A percentile compares a stretch with the other conserved stretches of the same genome.
These are phyloP conservation scores for Steatornis caripensis DNA, from an alignment of 2,113 vertebrate species.

Conservation along the genomic window DNA sequence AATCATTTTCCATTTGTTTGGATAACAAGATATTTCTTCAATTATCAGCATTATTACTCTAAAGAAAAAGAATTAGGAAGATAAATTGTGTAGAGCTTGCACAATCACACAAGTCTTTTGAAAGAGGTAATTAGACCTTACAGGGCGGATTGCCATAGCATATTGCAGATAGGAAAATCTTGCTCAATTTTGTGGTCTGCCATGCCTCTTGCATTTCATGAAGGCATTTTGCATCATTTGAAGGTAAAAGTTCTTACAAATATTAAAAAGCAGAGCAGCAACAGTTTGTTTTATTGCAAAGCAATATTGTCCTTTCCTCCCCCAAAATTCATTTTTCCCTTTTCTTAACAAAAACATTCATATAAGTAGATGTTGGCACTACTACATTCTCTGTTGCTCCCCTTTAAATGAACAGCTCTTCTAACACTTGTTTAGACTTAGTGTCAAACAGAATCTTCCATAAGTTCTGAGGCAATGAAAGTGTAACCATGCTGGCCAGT, in stretches of 20 bases:
- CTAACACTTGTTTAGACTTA: background rate
- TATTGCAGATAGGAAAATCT: conserved; percentile 29
- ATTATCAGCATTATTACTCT: background rate
- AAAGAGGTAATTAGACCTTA: conserved; percentile 1
- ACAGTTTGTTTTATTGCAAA: background rate
- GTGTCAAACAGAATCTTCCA: background rate
- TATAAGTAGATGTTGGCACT: background rate
- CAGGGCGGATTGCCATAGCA: background rate
- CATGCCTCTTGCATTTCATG: background rate
- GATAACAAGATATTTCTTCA: background rate
- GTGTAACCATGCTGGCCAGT: background rate
- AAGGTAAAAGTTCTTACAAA: background rate
- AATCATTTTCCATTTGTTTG: background rate
- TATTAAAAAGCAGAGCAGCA: background rate
- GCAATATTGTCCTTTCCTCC: background rate
- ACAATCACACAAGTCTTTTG: background rate
- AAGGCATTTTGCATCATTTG: background rate
- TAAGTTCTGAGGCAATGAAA: background rate
- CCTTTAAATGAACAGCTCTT: background rate
- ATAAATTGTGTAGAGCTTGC: background rate
- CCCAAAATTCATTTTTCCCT: background rate
- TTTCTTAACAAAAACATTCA: background rate
- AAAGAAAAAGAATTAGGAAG: background rate
- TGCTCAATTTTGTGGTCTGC: conserved; percentile 31
- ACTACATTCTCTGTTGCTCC: background rate